Evolutionary conservation across 2,113 vertebrate species (phyloP), one percentile per base, ranked within the genome.

Genomic region (Megaceryle maxima): DNA sequence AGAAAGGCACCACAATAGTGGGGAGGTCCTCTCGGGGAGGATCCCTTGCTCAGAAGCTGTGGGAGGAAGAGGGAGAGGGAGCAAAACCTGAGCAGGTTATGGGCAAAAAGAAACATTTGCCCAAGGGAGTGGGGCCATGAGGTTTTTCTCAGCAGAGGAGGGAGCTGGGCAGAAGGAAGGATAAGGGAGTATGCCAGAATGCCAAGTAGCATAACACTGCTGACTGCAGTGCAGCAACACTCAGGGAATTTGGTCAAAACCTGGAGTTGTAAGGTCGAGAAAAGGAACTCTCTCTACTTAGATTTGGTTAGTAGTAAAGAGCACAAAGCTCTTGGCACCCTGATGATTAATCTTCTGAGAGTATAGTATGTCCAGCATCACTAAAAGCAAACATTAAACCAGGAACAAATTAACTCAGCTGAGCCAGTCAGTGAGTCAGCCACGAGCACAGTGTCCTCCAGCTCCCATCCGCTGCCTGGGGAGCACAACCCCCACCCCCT

Each of bases 401-500:
- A 64, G 60, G 56, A 94, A 94, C 28, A 87, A 94, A 88, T 14
- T 29, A 91, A 70, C 37, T 43, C 12, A 16, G 44, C 39, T 43
- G 62, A 85, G 62, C 44, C 62, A 76, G 48, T 20, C 6, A 0
- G 6, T 77, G 60, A 90, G 77, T 56, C 56, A 87, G 72, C 44
- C 56, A 46, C 0, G 0, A 88, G 64, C 29, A 35, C 4, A 2
- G 59, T 1, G 2, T 57, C 21, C 25, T 67, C 43, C 35, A 7
- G 7, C 29, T 88, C 22, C 50, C 5, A 3, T 15, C 60, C 4
- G 1, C 46, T 67, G 73, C 9, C 41, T 21, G 63, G 7, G 13
- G 31, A 60, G 35, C 37, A 91, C 33, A 51, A 5, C 29, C 39
- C 74, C n/a, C 20, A 24, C 6, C 25, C 20, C 26, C 46, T n/a